Conservation (phyloP, 2,888 invertebrate genomes). For the Lobophora halterata region DNA sequence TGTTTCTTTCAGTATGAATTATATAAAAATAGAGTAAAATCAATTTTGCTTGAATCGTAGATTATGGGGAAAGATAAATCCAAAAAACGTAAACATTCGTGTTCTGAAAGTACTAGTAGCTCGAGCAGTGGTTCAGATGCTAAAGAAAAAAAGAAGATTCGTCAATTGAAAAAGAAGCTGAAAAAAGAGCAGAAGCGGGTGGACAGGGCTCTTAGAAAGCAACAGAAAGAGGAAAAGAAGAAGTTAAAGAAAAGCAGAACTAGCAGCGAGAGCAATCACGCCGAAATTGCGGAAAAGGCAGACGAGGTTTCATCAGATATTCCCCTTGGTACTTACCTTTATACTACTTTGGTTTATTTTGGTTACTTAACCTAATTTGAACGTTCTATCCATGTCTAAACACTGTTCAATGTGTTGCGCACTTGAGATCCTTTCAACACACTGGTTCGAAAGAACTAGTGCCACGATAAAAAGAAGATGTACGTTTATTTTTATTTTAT, state of each 20-base stretch:
- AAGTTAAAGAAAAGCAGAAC: slow-evolving; percentile 55
- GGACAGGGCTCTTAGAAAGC: slow-evolving; percentile 75
- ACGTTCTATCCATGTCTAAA: no score
- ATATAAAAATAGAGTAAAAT: no score
- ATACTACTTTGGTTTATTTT: slow-evolving; percentile 1
- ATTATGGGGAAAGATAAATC: slow-evolving; percentile 72
- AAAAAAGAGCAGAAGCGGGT: slow-evolving; percentile 78
- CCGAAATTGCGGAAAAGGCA: slow-evolving; percentile 35
- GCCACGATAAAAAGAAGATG: no score
- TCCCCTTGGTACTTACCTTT: slow-evolving; percentile 61
- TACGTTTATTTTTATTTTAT: no score
- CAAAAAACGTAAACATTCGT: slow-evolving; percentile 60
- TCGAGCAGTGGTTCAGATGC: slow-evolving; percentile 69
- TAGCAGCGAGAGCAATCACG: slow-evolving; percentile 44
- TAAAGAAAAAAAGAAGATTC: slow-evolving; percentile 73
- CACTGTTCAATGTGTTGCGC: no score
- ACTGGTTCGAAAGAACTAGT: no score
- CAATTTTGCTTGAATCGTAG: no score
- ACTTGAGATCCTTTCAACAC: no score
- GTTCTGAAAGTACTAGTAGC: slow-evolving; percentile 46
- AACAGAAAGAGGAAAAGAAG: slow-evolving; percentile 70
- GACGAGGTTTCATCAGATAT: slow-evolving; percentile 58
- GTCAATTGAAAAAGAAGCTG: slow-evolving; percentile 78
- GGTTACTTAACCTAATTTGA: no score
- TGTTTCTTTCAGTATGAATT: no score